Evolutionary conservation across 2,797 vertebrate species (phyloP).

Genomic region (Neopelma chrysocephalum): DNA sequence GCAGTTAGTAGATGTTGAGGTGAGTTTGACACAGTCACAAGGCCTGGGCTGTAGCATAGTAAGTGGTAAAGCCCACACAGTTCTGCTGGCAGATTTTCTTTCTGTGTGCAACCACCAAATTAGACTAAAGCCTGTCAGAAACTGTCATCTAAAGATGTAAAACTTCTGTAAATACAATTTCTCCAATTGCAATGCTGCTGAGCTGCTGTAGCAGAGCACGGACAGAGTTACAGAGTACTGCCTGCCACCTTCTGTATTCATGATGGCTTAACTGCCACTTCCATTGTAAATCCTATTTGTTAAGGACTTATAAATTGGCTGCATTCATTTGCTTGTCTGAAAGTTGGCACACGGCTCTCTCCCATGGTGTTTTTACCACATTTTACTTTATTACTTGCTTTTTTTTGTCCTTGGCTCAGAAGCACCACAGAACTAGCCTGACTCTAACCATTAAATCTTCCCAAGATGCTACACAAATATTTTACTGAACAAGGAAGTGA

Average conservation of each 20-base stretch:
- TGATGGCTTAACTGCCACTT: constrained; percentile 5
- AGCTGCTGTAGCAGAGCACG: not conserved
- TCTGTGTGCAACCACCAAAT: not conserved
- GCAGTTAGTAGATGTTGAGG: not conserved
- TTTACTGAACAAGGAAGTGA: not conserved
- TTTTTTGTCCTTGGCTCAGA: not conserved
- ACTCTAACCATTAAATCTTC: not conserved
- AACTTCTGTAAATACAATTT: constrained; percentile 9
- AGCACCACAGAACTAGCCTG: not conserved
- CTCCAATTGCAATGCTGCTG: not conserved
- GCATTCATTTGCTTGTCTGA: not conserved
- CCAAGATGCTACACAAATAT: not conserved
- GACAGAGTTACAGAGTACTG: not conserved
- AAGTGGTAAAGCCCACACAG: not conserved
- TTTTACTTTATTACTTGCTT: not conserved
- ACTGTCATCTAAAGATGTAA: constrained; percentile 4
- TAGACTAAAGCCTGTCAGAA: constrained; percentile 34
- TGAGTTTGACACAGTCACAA: not conserved
- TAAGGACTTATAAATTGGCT: constrained; percentile 45
- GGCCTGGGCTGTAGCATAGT: not conserved
- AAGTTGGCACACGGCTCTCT: not conserved
- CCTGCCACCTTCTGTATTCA: constrained; percentile 18
- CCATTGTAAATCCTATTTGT: constrained; percentile 35
- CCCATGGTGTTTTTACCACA: not conserved
- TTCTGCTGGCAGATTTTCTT: not conserved